Evolutionary conservation across 1,140 invertebrate species (phyloP).

Genomic region (Drosophila mauritiana): DNA sequence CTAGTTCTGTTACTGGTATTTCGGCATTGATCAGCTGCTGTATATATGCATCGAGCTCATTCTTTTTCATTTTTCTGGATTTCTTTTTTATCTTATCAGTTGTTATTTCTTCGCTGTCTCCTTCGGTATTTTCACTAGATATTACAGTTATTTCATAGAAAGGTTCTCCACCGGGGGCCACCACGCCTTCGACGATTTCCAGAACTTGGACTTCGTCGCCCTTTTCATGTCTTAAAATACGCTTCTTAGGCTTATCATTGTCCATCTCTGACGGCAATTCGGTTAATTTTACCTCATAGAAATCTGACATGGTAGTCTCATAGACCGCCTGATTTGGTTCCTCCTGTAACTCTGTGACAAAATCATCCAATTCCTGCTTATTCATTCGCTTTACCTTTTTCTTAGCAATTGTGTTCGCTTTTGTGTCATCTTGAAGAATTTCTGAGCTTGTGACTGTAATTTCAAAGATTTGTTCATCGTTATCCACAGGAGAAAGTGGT

Average conservation of each 20-base stretch:
- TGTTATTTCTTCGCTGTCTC: slow-evolving; percentile 41
- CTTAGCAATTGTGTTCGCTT: slow-evolving; percentile 57
- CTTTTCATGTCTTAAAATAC: slow-evolving; percentile 64
- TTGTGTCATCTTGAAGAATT: slow-evolving; percentile 28
- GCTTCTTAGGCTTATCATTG: slow-evolving; percentile 60
- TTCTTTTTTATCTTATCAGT: slow-evolving; percentile 51
- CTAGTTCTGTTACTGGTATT: slow-evolving; percentile 80
- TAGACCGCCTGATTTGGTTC: slow-evolving; percentile 65
- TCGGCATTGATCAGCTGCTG: slow-evolving; percentile 77
- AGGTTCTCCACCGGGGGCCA: slow-evolving; percentile 68
- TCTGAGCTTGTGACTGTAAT: slow-evolving; percentile 64
- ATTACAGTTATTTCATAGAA: slow-evolving; percentile 79
- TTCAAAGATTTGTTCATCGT: slow-evolving; percentile 53
- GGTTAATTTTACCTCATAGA: slow-evolving; percentile 75
- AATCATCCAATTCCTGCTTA: slow-evolving; percentile 71
- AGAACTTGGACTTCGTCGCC: slow-evolving; percentile 65
- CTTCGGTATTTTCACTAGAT: slow-evolving; percentile 47
- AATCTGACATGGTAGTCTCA: slow-evolving; percentile 52
- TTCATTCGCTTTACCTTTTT: slow-evolving; percentile 74
- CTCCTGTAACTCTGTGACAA: slow-evolving; percentile 60
- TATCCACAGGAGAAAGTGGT: slow-evolving; percentile 72
- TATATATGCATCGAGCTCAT: slow-evolving; percentile 80
- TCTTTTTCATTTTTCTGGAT: slow-evolving; percentile 71
- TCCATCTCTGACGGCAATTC: slow-evolving; percentile 54
- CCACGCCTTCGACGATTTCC: slow-evolving; percentile 71